These are phyloP conservation scores for Luehdorfia chinensis DNA, from an alignment of 1,140 invertebrate genomes.

Conservation along the genomic window DNA sequence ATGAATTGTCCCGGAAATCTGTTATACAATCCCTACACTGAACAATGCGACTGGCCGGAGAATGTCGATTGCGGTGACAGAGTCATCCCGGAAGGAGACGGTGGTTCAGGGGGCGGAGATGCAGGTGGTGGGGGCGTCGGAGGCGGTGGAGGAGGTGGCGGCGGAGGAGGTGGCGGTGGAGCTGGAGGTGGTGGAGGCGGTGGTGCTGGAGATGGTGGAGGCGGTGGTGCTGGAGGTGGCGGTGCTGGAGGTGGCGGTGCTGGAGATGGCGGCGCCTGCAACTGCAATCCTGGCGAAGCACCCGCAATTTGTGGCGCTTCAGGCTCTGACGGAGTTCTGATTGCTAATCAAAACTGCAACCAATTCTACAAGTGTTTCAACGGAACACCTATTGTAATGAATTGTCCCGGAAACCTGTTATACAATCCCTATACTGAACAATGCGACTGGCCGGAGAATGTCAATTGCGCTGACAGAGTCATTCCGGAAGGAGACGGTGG, in stretches of 20 bases:
- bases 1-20: constrained; percentile 14
- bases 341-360: constrained; percentile 38
- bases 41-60: constrained; percentile 22
- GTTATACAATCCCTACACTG: constrained; percentile 19
- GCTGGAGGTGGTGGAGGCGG: too few relatives aligned
- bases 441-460: constrained; percentile 73
- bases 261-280: constrained; percentile 16
- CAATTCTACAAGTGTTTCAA: constrained; percentile 35
- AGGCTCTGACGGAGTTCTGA: constrained; percentile 24
- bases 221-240: neutral
- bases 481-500: too few relatives aligned
- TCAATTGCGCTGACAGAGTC: constrained; percentile 45
- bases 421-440: constrained; percentile 32
- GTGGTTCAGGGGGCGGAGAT: too few relatives aligned
- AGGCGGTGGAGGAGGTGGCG: too few relatives aligned
- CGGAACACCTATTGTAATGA: constrained; percentile 20
- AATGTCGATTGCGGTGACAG: constrained; percentile 26
- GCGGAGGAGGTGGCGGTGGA: too few relatives aligned
- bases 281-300: constrained; percentile 26
- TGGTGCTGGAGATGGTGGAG: constrained; percentile 15
- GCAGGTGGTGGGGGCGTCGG: too few relatives aligned
- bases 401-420: constrained; percentile 23
- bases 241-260: neutral
- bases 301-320: constrained; percentile 27
- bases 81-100: constrained; percentile 17